A percentile compares a stretch with the other conserved stretches of the same genome.
Conservation (phyloP, 2,113 vertebrate species). For the Lagopus muta region DNA sequence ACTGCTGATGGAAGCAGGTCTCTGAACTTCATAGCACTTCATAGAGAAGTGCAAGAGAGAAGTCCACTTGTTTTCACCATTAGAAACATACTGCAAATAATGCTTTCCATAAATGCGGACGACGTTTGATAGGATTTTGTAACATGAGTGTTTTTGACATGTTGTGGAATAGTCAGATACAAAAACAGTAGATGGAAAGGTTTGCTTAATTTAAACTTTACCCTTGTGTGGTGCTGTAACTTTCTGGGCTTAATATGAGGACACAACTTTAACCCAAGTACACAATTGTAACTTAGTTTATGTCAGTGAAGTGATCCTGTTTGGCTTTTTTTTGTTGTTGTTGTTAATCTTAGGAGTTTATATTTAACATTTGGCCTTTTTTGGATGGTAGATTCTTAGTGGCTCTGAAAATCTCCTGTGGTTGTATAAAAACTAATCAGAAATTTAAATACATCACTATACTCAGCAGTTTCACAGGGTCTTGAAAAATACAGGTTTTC, state of each 20-base stretch:
- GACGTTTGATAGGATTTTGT: background rate
- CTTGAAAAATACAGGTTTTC: background rate
- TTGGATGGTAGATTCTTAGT: background rate
- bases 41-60: background rate
- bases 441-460: background rate
- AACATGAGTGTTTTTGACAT: background rate
- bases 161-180: background rate
- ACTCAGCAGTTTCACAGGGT: background rate
- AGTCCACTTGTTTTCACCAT: background rate
- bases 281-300: background rate
- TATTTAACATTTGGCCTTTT: background rate
- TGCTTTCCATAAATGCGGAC: background rate
- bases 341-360: background rate
- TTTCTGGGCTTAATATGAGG: background rate
- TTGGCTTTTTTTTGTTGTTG: background rate
- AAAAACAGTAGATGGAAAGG: accelerated
- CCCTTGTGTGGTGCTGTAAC: background rate
- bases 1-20: background rate
- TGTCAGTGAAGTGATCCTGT: background rate
- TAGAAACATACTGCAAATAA: background rate
- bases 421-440: background rate
- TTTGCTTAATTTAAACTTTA: constrained; percentile 21
- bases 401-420: background rate
- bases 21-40: background rate
- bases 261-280: background rate